Evolutionary conservation across 1,140 invertebrate species (phyloP).

Genomic region (Contarinia nasturtii): DNA sequence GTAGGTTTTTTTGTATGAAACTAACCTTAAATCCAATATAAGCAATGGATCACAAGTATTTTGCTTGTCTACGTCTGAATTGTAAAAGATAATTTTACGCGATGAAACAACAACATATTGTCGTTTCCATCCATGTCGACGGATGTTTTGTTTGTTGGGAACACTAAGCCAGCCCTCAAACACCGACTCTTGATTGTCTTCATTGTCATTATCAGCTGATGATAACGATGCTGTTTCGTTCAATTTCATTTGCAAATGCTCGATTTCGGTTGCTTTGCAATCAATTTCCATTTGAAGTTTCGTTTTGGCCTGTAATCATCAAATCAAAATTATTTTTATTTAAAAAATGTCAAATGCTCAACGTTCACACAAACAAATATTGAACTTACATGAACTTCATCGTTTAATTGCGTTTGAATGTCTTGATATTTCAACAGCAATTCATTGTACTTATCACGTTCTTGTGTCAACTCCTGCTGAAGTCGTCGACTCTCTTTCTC

Average conservation of each 20-base stretch:
- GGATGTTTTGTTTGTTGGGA: constrained; percentile 89
- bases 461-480: constrained; percentile 87
- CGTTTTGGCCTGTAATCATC: constrained; percentile 39
- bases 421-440: constrained; percentile 71
- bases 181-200: constrained; percentile 52
- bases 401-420: constrained; percentile 46
- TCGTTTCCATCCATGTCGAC: constrained; percentile 88
- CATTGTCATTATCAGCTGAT: constrained; percentile 72
- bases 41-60: constrained; percentile 79
- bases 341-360: not conserved
- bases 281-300: constrained; percentile 86
- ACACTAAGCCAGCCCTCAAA: constrained; percentile 92
- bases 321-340: constrained; percentile 14
- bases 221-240: constrained; percentile 80
- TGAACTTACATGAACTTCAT: constrained; percentile 30
- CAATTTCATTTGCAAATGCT: constrained; percentile 71
- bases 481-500: constrained; percentile 90
- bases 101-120: constrained; percentile 94
- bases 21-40: constrained; percentile 83
- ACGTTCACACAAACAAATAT: not conserved
- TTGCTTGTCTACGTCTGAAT: constrained; percentile 83
- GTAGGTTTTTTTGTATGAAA: too few species aligned
- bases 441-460: constrained; percentile 84
- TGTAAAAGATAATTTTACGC: constrained; percentile 95
- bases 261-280: constrained; percentile 90